phyloP scores from a whole-genome alignment of 2,797 vertebrate species.

The Lepidocolaptes lacrymiger region DNA sequence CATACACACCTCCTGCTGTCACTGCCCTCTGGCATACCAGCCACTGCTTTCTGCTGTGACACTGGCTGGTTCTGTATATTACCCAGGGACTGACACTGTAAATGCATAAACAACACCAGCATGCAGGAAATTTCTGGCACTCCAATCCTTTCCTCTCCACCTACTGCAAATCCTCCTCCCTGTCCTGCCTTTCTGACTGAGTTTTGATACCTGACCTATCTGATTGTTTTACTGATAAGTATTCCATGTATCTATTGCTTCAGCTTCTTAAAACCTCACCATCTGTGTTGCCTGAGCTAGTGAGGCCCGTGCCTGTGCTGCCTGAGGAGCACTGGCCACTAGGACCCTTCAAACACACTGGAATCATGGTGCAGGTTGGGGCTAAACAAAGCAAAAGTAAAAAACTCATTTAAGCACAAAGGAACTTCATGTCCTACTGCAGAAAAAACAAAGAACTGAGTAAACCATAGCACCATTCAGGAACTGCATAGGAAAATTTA shows the following conservation, averaged over 20 bases:
- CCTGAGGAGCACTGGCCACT: neutral
- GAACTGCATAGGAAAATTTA: fast-evolving
- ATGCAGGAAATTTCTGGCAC: neutral
- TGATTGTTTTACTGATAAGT: neutral
- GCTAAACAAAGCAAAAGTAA: neutral
- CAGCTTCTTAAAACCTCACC: neutral
- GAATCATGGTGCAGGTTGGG: neutral
- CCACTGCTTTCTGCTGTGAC: neutral
- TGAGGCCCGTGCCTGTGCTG: neutral
- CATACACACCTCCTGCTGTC: fast-evolving
- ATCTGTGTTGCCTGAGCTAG: fast-evolving
- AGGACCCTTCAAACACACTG: neutral
- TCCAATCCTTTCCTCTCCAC: neutral
- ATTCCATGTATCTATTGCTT: neutral
- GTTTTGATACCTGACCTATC: neutral
- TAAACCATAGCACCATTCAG: neutral
- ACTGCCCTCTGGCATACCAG: neutral
- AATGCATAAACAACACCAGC: neutral
- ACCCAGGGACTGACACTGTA: neutral
- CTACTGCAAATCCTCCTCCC: neutral
- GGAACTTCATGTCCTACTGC: neutral
- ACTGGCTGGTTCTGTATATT: neutral
- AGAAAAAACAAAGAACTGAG: neutral
- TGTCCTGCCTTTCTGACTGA: neutral
- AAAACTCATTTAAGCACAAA: neutral